Percentiles rank a stretch among this genome's conserved stretches.
phyloP scores from a whole-genome alignment of 2,113 vertebrate species.

The Cheilinus undulatus region DNA sequence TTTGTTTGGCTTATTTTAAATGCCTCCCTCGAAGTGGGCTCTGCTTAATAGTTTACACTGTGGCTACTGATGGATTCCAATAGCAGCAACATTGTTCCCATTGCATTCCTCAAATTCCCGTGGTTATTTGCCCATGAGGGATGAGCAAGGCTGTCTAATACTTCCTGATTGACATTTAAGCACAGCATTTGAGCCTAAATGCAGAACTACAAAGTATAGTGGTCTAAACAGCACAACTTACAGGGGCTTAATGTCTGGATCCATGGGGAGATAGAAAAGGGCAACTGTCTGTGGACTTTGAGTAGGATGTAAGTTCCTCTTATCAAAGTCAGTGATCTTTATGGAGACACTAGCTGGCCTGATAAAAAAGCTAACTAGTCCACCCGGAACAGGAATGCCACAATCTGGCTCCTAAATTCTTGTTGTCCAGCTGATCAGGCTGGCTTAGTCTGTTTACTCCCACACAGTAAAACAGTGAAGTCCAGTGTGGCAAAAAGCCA shows the following conservation, averaged over 20 bases:
- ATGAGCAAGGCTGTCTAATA: slow-evolving; percentile 65
- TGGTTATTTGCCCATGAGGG: slow-evolving; percentile 74
- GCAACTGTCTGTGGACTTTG: not conserved
- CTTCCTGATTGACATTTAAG: slow-evolving; percentile 47
- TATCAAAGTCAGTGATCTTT: not conserved
- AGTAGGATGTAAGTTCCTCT: not conserved
- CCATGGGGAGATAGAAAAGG: not conserved
- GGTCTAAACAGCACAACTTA: no score
- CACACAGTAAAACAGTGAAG: slow-evolving; percentile 37
- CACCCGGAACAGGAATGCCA: slow-evolving; percentile 22
- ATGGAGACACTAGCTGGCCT: slow-evolving; percentile 3
- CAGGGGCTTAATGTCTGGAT: no score
- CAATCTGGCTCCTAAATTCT: slow-evolving; percentile 53
- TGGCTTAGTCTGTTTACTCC: slow-evolving; percentile 42
- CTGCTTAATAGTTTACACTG: slow-evolving; percentile 41
- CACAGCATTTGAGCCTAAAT: slow-evolving; percentile 7
- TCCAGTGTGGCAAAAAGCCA: slow-evolving; percentile 24
- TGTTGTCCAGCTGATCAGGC: slow-evolving; percentile 57
- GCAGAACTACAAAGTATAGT: not conserved
- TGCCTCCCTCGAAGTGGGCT: slow-evolving; percentile 16
- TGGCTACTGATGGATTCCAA: slow-evolving; percentile 60
- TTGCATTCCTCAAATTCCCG: slow-evolving; percentile 78
- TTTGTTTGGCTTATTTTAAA: slow-evolving; percentile 9
- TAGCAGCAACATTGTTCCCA: slow-evolving; percentile 73
- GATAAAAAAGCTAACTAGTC: slow-evolving; percentile 52